Evolutionary conservation across 2,888 invertebrate genomes (phyloP), one percentile per base, ranked within the genome.

Genomic region (Calliphora vomitoria): DNA sequence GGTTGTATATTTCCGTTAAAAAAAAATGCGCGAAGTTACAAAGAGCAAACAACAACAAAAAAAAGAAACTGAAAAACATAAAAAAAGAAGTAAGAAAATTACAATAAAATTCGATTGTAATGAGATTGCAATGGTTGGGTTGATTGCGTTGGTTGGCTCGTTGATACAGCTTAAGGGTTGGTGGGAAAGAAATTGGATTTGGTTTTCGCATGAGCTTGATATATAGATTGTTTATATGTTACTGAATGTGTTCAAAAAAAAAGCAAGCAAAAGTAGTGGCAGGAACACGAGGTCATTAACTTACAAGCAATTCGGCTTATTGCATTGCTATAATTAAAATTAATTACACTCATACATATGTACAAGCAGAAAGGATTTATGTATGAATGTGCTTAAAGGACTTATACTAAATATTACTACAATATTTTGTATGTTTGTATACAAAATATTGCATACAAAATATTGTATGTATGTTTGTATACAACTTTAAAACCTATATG

Each of bases 321-420:
- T 89, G 89, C 88, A 85, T 88, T 88, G 86, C 89, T 90, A 91
- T 91, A 91, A 92, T 92, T 91, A 92, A 92, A 92, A 92, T 92
- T 91, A 92, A 92, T 92, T 91, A 91, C 91, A 89, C 90, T 90
- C 89, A 90, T 89, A 89, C 89, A 85, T 25, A 25, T 25, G 25
- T 71, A 78, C 44, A 64, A 53, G n/a, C 76, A 72, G 88, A 89
- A 78, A 88, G 89, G 89, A 90, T 90, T 91, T 91, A 89, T 90
- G 44, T 72, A 6, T 64, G 20, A 47, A 35, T 47, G 8, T 41
- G 4, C 47, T 38, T 38, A 25, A 44, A 58, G 35, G 31, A 69
- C 31, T 35, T 35, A 15, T 62, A 15, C 62, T 13, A 44, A 44
- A 44, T 35, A 35, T 62, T 62, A 62, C 62, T 35, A 62, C 8